phyloP scores from a whole-genome alignment of 2,888 invertebrate species.

The Gastrophysa polygoni region DNA sequence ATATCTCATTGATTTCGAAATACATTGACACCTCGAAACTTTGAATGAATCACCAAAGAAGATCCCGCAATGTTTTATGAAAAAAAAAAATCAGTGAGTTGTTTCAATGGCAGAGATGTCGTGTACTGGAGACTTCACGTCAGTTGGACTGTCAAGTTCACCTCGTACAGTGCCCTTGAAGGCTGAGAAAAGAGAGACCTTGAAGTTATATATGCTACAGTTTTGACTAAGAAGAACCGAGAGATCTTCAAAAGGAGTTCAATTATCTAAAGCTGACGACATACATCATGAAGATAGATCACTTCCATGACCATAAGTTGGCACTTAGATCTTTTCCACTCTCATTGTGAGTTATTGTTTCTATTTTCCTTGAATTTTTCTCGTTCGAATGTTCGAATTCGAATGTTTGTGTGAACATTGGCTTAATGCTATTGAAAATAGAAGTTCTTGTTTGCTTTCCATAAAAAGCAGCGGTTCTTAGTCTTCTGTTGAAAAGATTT shows the following conservation, averaged over 20 bases:
- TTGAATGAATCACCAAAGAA: not conserved
- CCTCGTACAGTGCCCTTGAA: not conserved
- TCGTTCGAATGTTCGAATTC: not conserved
- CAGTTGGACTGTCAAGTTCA: not conserved
- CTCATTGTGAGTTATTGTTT: not conserved
- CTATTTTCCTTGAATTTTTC: not conserved
- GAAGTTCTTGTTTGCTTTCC: not conserved
- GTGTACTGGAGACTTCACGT: not conserved
- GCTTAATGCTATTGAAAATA: not conserved
- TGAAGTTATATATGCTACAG: not conserved
- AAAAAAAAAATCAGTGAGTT: not conserved
- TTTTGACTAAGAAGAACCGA: not conserved
- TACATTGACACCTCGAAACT: not conserved
- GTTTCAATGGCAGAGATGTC: not conserved
- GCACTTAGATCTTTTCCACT: not conserved
- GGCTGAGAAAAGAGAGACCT: not conserved
- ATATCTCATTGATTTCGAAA: too few relatives aligned
- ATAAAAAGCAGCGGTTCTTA: not conserved
- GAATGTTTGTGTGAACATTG: not conserved
- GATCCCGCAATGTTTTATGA: not conserved
- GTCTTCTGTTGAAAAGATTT: not conserved
- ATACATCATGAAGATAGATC: not conserved
- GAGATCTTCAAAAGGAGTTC: not conserved
- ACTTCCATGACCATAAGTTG: not conserved
- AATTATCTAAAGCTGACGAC: not conserved